phyloP scores from a whole-genome alignment of 2,797 vertebrate genomes.

The Gymnothorax javanicus region DNA sequence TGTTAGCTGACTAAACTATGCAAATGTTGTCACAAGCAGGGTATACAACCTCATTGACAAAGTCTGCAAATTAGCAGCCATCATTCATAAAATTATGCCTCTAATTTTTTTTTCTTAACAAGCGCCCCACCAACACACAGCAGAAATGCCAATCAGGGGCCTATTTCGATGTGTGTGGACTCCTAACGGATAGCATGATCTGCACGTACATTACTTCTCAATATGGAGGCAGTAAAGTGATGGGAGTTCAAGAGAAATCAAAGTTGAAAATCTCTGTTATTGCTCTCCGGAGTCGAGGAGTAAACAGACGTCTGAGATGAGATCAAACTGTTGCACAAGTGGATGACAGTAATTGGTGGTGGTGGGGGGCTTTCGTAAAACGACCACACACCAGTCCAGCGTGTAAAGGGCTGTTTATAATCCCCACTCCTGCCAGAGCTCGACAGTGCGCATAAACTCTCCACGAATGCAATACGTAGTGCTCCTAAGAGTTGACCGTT shows the following conservation, averaged over 20 bases:
- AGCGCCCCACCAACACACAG: conserved; percentile 22
- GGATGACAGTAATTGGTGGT: conserved; percentile 20
- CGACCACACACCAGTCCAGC: conserved; percentile 32
- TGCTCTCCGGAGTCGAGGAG: conserved; percentile 28
- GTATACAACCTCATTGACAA: not conserved
- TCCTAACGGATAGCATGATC: conserved; percentile 21
- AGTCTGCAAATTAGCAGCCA: conserved; percentile 33
- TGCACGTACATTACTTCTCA: conserved; percentile 14
- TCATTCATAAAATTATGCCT: conserved; percentile 24
- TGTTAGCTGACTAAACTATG: not conserved
- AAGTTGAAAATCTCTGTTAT: conserved; percentile 7
- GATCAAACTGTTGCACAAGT: conserved; percentile 34
- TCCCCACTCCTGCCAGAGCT: not conserved
- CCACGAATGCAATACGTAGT: not conserved
- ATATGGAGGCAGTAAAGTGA: conserved; percentile 30
- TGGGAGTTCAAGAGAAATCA: conserved; percentile 14
- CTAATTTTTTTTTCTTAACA: conserved; percentile 10
- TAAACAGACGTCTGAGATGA: conserved; percentile 36
- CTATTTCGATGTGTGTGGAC: not conserved
- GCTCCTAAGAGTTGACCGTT: not conserved
- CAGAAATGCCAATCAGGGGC: conserved; percentile 26
- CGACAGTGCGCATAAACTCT: not conserved
- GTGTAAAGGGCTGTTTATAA: conserved; percentile 28
- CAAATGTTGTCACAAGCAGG: not conserved
- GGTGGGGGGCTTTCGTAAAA: conserved; percentile 26